phyloP scores from a whole-genome alignment of 2,797 vertebrate species.

The Tragelaphus oryx region DNA sequence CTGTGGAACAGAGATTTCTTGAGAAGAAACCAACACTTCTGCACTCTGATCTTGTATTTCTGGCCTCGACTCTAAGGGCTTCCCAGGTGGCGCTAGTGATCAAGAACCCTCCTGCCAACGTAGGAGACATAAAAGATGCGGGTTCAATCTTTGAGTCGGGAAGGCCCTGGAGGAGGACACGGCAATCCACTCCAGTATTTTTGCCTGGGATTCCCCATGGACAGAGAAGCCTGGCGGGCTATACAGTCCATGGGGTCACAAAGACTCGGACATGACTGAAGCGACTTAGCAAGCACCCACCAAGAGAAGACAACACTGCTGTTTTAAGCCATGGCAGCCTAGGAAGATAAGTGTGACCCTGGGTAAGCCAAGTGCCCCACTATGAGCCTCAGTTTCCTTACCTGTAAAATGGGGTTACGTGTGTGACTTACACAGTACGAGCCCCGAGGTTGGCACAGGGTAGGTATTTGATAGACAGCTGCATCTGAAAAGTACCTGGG shows the following conservation, averaged over 20 bases:
- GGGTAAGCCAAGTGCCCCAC: neutral
- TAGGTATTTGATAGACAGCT: fast-evolving
- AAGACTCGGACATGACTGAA: neutral
- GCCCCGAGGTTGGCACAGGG: fast-evolving
- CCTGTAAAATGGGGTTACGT: neutral
- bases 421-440: fast-evolving
- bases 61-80: neutral
- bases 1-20: fast-evolving
- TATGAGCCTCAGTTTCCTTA: neutral
- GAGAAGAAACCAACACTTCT: neutral
- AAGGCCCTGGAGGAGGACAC: neutral
- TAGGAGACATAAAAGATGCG: neutral
- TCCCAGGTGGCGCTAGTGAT: neutral
- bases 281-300: neutral
- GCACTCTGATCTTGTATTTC: neutral
- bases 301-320: too few species aligned
- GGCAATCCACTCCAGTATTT: neutral
- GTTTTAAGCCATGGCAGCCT: neutral
- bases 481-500: neutral
- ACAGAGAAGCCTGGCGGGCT: neutral
- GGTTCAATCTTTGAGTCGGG: neutral
- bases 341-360: neutral
- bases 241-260: neutral
- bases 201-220: neutral
- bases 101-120: neutral